Evolutionary conservation across 2,888 invertebrate genomes (phyloP), one percentile per base, ranked within the genome.

Genomic region (Drosophila atripex): DNA sequence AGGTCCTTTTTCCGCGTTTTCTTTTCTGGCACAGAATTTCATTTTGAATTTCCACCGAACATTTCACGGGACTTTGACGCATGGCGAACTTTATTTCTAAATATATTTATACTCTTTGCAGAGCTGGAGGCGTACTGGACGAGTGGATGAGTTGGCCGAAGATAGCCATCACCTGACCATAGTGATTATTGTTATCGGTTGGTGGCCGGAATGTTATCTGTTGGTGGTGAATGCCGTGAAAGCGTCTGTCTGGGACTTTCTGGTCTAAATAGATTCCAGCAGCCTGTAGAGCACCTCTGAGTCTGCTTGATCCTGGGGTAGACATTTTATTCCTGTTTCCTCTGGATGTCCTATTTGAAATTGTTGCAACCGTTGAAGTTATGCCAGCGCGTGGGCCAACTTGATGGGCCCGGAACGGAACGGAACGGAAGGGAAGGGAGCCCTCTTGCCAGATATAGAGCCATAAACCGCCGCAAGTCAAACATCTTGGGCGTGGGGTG

Each of bases 1-100:
- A n/a, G 18, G 46, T 43, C 28, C 47, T 43, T 16, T 4, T 14
- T 16, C 41, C 51, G 52, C 32, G n/a, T n/a, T 38, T 16, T 16
- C 23, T 16, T n/a, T 45, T 54, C 71, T 71, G 73, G 55, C 66
- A 57, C 61, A 70, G 68, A 86, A 78, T 80, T 78, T 78, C 71
- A 85, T 85, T 82, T 82, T 71, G 69, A 76, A 78, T 76, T 75
- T 77, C 61, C 57, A 57, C 64, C 57, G 41, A 80, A 72, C 70
- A 82, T 71, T 82, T 77, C 65, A 55, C 59, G 54, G 65, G 55
- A 66, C 66, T 60, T 64, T 71, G 84, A 80, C 69, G 77, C 73
- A 64, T 73, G 77, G 73, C 84, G 71, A 71, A 55, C 57, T 69
- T 69, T 69, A 46, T 56, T 57, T 56, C 51, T 47, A 71, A 41